Evolutionary conservation across 2,113 vertebrate species (phyloP), one percentile per base, ranked within the genome.

Genomic region (Polypterus bichir): DNA sequence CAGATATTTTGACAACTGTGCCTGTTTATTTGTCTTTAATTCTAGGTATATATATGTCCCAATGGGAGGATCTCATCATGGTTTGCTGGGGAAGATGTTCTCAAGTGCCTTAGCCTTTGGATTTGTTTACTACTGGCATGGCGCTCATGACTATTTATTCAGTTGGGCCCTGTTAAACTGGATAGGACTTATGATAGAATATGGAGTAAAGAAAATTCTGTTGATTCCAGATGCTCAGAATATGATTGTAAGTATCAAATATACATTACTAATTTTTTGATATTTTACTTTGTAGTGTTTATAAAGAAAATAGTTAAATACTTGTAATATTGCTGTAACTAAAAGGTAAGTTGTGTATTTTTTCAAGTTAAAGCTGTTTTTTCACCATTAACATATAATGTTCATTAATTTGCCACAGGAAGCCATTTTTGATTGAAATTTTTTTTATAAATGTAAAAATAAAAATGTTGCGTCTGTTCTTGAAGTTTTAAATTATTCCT

Each of bases 41-140:
- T 73, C 5, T 74, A 99, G 96, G 77, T 99, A 97, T 65, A 90
- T 99, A 79, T 99, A 97, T 7, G 76, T 97, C 65, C 96, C 96
- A 0, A 57, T 92, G 75, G 96, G 95, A 48, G 95, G 96, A 45
- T 97, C 95, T 44, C 89, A 69, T 11, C 78, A 74, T 1, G 92
- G 90, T 10, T 61, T 68, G 5, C 68, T 87, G 59, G 78, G 79
- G 67, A 91, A 77, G 3, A 66, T 92, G 7, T 59, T 94, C 5
- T 93, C 93, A 65, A 90, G 91, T 1, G 90, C 86, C 0, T 74
- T 93, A 54, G 89, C 91, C 0, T 99, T 99, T 44, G 85, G 88
- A 0, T 97, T 97, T 9, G 86, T 99, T 70, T 94, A 90, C 77
- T 91, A 88, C 66, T 99, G 96, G 96, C 96, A 99, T 0, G 96